A percentile compares a stretch with the other conserved stretches of the same genome.
Evolutionary conservation across 2,113 vertebrate species (phyloP).

Genomic region (Zosterops japonicus): DNA sequence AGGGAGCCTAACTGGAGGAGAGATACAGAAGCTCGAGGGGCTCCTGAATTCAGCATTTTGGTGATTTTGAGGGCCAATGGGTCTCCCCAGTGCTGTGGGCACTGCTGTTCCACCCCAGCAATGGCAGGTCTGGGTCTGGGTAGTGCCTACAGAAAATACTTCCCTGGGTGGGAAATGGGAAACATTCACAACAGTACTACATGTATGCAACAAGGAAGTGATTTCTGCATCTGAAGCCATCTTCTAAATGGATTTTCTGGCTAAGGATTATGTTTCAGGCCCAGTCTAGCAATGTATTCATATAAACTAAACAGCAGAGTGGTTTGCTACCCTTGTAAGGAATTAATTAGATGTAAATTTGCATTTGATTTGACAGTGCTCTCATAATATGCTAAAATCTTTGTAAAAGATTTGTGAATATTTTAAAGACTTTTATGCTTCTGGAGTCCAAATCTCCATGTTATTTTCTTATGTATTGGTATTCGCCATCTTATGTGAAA

Average conservation of each 20-base stretch:
- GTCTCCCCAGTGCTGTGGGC: not conserved
- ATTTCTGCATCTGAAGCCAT: not conserved
- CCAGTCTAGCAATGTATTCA: not conserved
- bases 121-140: not conserved
- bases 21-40: not conserved
- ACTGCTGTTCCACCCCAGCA: not conserved
- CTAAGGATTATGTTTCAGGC: not conserved
- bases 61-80: not conserved
- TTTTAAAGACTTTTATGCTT: not conserved
- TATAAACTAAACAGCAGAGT: not conserved
- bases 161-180: not conserved
- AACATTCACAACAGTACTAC: not conserved
- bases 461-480: not conserved
- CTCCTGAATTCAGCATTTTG: not conserved
- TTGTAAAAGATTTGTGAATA: not conserved
- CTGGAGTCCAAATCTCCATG: not conserved
- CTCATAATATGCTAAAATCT: not conserved
- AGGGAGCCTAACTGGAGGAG: not conserved
- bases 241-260: not conserved
- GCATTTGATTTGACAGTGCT: not conserved
- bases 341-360: not conserved
- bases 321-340: not conserved
- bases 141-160: not conserved
- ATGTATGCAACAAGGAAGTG: not conserved
- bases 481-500: not conserved